Conservation (phyloP, 1,140 invertebrate genomes). For the Notospermus geniculatus region DNA sequence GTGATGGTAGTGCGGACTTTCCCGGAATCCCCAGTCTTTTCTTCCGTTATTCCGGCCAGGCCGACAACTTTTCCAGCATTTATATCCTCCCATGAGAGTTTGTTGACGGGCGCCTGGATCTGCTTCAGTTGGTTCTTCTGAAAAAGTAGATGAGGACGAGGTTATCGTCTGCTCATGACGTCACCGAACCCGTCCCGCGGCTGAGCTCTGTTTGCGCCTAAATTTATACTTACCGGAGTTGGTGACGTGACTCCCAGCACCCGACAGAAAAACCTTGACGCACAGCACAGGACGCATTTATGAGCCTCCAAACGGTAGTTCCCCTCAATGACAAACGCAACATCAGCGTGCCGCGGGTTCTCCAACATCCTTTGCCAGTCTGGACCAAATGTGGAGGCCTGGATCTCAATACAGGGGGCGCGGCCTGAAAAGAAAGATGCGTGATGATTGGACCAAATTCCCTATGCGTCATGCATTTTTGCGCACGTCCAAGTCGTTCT, state of each 20-base stretch:
- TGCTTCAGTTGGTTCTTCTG: slow-evolving; percentile 35
- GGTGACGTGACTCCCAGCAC: slow-evolving; percentile 20
- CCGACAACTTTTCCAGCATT: slow-evolving; percentile 36
- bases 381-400: slow-evolving; percentile 40
- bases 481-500: no score
- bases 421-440: no score
- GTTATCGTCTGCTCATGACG: no score
- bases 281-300: slow-evolving; percentile 37
- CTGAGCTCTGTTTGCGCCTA: no score
- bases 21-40: slow-evolving; percentile 1
- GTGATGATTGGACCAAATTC: no score
- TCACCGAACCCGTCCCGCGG: no score
- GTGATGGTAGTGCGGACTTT: slow-evolving; percentile 24
- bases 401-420: slow-evolving; percentile 42
- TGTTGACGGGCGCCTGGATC: no score
- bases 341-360: slow-evolving; percentile 36
- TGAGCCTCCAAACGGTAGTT: slow-evolving; percentile 36
- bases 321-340: slow-evolving; percentile 36
- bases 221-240: no score
- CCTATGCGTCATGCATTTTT: no score
- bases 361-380: slow-evolving; percentile 38
- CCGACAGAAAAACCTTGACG: slow-evolving; percentile 37
- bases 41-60: slow-evolving; percentile 28
- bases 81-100: slow-evolving; percentile 30
- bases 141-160: slow-evolving; percentile 15